Evolutionary conservation across 2,888 invertebrate species (phyloP).

Genomic region (Noctuana brunneofusca): DNA sequence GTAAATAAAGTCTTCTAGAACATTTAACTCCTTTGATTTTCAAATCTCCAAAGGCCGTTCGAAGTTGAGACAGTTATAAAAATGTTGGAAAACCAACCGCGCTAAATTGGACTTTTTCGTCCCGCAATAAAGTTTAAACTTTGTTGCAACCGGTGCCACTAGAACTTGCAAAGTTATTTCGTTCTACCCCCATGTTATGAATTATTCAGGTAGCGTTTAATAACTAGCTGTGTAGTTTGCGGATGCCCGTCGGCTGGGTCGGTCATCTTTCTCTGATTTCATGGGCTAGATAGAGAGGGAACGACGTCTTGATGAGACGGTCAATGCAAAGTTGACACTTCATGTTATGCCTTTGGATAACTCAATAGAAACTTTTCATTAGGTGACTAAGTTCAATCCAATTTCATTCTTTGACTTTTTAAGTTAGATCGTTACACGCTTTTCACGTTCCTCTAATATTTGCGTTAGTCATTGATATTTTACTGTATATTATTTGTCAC

Average conservation of each 20-base stretch:
- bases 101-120: slow-evolving; percentile 48
- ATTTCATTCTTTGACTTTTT: slow-evolving; percentile 22
- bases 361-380: slow-evolving; percentile 31
- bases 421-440: neutral
- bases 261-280: slow-evolving; percentile 51
- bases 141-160: slow-evolving; percentile 47
- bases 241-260: slow-evolving; percentile 47
- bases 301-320: slow-evolving; percentile 40
- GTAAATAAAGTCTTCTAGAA: slow-evolving; percentile 48
- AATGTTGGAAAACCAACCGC: slow-evolving; percentile 42
- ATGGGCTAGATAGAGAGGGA: slow-evolving; percentile 47
- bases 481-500: too few species aligned
- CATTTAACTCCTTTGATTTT: slow-evolving; percentile 57
- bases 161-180: slow-evolving; percentile 61
- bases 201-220: slow-evolving; percentile 79
- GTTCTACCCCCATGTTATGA: slow-evolving; percentile 73
- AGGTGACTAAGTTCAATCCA: slow-evolving; percentile 29
- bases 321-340: slow-evolving; percentile 45
- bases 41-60: slow-evolving; percentile 52
- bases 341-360: slow-evolving; percentile 44
- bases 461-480: neutral
- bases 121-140: slow-evolving; percentile 59
- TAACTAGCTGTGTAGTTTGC: slow-evolving; percentile 65
- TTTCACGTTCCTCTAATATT: neutral
- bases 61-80: slow-evolving; percentile 45